phyloP scores from a whole-genome alignment of 37 sponge, comb jelly and placozoan genomes.

The Hexactinellida sp. region DNA sequence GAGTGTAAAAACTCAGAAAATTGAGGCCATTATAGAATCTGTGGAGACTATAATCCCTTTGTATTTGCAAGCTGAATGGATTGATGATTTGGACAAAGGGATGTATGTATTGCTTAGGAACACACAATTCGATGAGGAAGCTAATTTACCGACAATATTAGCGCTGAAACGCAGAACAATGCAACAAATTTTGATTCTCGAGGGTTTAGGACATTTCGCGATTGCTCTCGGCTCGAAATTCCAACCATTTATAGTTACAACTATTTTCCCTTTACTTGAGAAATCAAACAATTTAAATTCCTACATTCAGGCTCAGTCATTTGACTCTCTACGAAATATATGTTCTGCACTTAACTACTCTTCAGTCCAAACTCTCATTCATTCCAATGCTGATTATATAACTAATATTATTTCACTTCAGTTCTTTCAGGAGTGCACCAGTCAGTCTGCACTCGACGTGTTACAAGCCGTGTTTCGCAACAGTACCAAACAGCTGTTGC shows the following conservation, averaged over 20 bases:
- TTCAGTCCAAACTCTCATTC: neutral
- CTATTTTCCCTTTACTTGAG: neutral
- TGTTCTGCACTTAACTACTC: neutral
- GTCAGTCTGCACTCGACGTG: neutral
- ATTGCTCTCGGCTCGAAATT: neutral
- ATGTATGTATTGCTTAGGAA: neutral
- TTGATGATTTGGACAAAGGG: neutral
- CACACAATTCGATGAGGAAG: neutral
- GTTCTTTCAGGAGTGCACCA: constrained; percentile 14
- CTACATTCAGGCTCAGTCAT: neutral
- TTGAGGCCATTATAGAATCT: neutral
- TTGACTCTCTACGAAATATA: neutral
- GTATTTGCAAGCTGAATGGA: neutral
- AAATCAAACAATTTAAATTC: constrained; percentile 1
- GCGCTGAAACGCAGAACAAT: neutral
- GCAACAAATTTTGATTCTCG: neutral
- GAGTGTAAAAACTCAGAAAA: neutral
- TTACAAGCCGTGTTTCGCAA: neutral
- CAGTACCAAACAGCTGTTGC: neutral
- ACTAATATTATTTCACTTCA: neutral
- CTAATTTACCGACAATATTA: neutral
- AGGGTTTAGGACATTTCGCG: neutral
- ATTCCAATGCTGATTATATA: neutral
- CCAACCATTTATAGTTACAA: neutral
- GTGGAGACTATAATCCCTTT: neutral